phyloP scores from a whole-genome alignment of 1,140 invertebrate species.

The Pollicipes pollicipes region DNA sequence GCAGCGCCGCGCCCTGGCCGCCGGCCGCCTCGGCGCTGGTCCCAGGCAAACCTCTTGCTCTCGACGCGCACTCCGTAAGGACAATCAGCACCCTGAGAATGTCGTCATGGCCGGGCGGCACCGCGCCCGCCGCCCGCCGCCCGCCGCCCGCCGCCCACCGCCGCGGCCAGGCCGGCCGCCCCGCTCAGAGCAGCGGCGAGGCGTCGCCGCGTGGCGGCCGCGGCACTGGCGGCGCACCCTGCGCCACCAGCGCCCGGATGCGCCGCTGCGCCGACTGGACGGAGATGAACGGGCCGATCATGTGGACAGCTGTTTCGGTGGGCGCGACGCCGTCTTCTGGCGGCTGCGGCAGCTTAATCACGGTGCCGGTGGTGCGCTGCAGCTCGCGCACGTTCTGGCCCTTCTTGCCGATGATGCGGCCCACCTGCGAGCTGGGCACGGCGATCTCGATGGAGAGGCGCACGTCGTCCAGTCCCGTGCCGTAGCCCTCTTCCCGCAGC shows the following conservation, averaged over 20 bases:
- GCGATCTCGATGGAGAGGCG: constrained; percentile 81
- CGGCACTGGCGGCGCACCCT: constrained; percentile 26
- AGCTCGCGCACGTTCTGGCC: constrained; percentile 90
- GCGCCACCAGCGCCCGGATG: constrained; percentile 78
- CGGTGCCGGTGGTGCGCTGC: constrained; percentile 80
- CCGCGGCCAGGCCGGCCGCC: too few relatives aligned
- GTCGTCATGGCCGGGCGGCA: too few relatives aligned
- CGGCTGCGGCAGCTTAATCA: constrained; percentile 85
- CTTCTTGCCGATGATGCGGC: constrained; percentile 92
- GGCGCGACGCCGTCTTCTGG: constrained; percentile 32
- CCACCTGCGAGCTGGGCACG: constrained; percentile 62
- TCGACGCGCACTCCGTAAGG: neutral
- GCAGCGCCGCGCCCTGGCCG: neutral
- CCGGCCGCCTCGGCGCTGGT: too few relatives aligned
- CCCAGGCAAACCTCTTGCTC: too few relatives aligned
- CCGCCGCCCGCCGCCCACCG: too few relatives aligned
- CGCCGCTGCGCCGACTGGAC: constrained; percentile 85
- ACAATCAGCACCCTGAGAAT: constrained; percentile 1
- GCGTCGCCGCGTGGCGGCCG: too few relatives aligned
- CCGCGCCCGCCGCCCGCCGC: too few relatives aligned
- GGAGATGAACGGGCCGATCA: constrained; percentile 81
- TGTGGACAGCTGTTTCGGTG: constrained; percentile 50
- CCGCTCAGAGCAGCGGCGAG: neutral
- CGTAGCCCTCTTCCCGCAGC: constrained; percentile 84
- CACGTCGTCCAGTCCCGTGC: constrained; percentile 66